phyloP scores from a whole-genome alignment of 2,113 vertebrate genomes.

The Cathartes aura region DNA sequence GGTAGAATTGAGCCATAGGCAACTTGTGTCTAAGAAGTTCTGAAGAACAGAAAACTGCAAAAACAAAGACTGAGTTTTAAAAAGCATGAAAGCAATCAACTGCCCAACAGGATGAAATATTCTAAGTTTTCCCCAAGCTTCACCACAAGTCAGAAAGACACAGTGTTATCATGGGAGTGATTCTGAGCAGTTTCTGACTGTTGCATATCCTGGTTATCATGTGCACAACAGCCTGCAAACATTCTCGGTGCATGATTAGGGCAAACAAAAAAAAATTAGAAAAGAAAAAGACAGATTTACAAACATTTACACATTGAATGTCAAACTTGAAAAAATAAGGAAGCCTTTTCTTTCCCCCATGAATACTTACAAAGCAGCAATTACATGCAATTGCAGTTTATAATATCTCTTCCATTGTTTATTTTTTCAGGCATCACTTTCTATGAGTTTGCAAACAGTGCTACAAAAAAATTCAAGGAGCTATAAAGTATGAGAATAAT shows the following conservation, averaged over 20 bases:
- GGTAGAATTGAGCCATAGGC: neutral
- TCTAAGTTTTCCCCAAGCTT: neutral
- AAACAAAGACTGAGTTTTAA: neutral
- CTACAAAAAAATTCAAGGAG: neutral
- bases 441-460: neutral
- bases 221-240: neutral
- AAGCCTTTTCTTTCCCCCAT: neutral
- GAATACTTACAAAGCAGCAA: neutral
- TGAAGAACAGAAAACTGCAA: neutral
- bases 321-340: neutral
- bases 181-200: neutral
- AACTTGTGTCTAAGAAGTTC: neutral
- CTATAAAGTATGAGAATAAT: neutral
- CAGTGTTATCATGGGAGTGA: fast-evolving
- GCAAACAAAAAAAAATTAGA: neutral
- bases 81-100: neutral
- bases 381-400: neutral
- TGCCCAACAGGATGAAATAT: neutral
- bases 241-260: neutral
- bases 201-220: neutral
- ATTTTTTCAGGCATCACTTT: neutral
- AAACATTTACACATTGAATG: neutral
- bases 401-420: neutral
- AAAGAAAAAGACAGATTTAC: neutral
- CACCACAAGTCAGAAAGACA: neutral